phyloP scores from a whole-genome alignment of 37 sponge, comb jelly and placozoan genomes.

The Amphimedon queenslandica region DNA sequence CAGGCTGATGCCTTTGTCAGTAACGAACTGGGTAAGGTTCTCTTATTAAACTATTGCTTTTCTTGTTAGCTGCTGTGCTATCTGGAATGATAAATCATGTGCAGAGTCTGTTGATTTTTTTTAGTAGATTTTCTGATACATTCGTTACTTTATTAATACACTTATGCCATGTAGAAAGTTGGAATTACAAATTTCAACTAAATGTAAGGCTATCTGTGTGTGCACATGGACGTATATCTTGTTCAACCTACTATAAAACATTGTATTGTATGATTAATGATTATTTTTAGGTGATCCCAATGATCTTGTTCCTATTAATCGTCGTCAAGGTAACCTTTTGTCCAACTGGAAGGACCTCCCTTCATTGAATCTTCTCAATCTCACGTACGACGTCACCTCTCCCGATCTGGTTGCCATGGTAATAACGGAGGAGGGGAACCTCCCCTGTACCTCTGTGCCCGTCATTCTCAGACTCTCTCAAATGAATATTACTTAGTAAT shows the following conservation, averaged over 20 bases:
- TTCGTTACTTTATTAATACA: too few species aligned
- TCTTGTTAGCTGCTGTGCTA: neutral
- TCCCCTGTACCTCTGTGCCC: constrained; percentile 98
- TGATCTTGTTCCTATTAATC: constrained; percentile 59
- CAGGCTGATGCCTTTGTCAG: constrained; percentile 95
- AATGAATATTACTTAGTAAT: too few species aligned
- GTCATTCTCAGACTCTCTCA: constrained; percentile 78
- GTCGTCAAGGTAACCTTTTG: constrained; percentile 42
- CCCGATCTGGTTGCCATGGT: constrained; percentile 93
- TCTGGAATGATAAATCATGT: neutral
- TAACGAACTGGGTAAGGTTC: constrained; percentile 91
- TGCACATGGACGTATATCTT: too few species aligned
- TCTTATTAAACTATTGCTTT: neutral
- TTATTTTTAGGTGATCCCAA: constrained; percentile 98
- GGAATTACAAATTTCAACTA: neutral
- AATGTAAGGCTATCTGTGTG: neutral
- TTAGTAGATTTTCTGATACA: too few species aligned
- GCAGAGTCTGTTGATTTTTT: too few species aligned
- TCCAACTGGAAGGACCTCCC: constrained; percentile 68
- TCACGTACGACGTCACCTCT: constrained; percentile 95
- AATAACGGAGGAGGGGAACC: constrained; percentile 86
- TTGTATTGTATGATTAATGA: too few species aligned
- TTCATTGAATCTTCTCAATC: constrained; percentile 80
- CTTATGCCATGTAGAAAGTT: neutral
- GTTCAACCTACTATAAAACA: too few species aligned